Percentiles rank a stretch among this genome's conserved stretches.
These are phyloP conservation scores for Acyrthosiphon pisum DNA, from an alignment of 1,140 invertebrate genomes.

Conservation along the genomic window DNA sequence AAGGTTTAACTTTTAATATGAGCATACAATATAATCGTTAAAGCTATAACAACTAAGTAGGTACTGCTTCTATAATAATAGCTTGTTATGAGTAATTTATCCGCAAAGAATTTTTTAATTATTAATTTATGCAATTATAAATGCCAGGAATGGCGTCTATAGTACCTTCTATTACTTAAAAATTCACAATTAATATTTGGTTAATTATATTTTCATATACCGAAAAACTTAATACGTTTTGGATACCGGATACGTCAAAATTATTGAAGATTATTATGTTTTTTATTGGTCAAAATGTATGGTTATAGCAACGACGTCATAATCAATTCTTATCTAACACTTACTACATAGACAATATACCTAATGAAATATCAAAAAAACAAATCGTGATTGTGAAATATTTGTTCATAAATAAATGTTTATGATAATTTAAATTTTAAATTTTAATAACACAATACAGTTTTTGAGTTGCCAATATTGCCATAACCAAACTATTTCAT, in stretches of 20 bases:
- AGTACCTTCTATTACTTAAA: background rate
- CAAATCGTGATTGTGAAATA: background rate
- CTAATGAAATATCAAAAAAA: background rate
- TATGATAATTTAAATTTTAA: background rate
- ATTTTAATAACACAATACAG: background rate
- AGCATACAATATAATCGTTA: background rate
- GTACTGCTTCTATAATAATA: no score
- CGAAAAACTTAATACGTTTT: no score
- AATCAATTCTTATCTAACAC: background rate
- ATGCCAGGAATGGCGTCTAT: background rate
- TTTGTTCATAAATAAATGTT: background rate
- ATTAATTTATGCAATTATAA: background rate
- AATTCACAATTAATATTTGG: background rate
- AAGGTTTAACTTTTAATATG: background rate
- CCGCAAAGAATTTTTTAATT: no score
- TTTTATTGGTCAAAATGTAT: background rate
- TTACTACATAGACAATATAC: background rate
- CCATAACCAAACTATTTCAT: background rate
- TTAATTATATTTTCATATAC: no score
- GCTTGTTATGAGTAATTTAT: no score
- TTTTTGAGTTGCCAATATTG: background rate
- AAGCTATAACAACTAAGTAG: no score
- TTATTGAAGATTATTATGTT: background rate
- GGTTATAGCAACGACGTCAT: background rate
- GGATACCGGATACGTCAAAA: no score